These are phyloP conservation scores for Rutpela maculata DNA, from an alignment of 2,888 invertebrate species.

Conservation along the genomic window DNA sequence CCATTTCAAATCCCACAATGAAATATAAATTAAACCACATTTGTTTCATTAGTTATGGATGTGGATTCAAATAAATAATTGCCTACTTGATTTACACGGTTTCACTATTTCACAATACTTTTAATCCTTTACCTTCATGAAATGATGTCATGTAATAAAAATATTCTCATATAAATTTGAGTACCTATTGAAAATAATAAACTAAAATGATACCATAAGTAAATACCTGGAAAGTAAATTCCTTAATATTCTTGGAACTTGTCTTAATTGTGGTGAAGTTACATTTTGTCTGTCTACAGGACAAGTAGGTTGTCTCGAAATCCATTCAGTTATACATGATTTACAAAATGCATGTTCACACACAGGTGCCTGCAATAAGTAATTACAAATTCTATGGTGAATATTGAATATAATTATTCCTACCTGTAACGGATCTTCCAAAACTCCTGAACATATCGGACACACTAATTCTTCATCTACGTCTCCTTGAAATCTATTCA, in stretches of 20 bases:
- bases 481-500: constrained; percentile 94
- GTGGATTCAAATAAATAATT: not conserved
- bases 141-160: not conserved
- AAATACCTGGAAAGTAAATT: constrained; percentile 89
- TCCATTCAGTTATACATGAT: constrained; percentile 96
- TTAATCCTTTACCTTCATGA: not conserved
- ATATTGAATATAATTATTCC: constrained; percentile 41
- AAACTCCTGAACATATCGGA: constrained; percentile 95
- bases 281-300: constrained; percentile 95
- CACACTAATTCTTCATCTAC: constrained; percentile 98
- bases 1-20: constrained; percentile 22
- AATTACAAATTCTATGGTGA: constrained; percentile 11
- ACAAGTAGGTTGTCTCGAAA: constrained; percentile 94
- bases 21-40: constrained; percentile 3
- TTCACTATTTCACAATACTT: not conserved
- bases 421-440: constrained; percentile 97
- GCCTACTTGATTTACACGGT: not conserved
- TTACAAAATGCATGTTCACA: constrained; percentile 98
- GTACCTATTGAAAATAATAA: not conserved
- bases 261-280: constrained; percentile 91
- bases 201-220: not conserved
- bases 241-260: constrained; percentile 94
- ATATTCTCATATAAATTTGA: not conserved
- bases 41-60: constrained; percentile 9
- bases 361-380: constrained; percentile 84